Conservation (phyloP, 1,140 invertebrate species). For the Drosophila nikananu region DNA sequence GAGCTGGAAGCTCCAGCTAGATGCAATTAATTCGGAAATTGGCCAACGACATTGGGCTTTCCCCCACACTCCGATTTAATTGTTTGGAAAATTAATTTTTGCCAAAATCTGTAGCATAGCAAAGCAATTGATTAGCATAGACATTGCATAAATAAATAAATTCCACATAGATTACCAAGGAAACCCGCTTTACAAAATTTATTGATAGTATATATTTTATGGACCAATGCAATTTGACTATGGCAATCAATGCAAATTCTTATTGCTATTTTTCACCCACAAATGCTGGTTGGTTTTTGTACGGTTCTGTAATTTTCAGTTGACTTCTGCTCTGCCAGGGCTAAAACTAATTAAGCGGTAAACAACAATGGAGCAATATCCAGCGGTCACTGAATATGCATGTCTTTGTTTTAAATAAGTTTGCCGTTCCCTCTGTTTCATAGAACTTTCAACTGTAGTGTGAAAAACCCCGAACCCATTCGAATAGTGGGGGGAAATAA, state of each 20-base stretch:
- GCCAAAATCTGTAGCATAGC: not conserved
- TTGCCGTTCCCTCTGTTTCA: not conserved
- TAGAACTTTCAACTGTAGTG: slow-evolving; percentile 21
- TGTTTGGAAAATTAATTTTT: slow-evolving; percentile 76
- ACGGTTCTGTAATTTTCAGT: slow-evolving; percentile 1
- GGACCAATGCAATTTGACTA: slow-evolving; percentile 32
- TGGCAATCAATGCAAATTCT: slow-evolving; percentile 66
- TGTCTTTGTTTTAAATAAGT: slow-evolving; percentile 35
- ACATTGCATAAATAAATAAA: slow-evolving; percentile 61
- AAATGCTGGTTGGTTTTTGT: not conserved
- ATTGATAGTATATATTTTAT: slow-evolving; percentile 24
- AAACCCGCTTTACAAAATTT: not conserved
- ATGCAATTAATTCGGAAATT: slow-evolving; percentile 77
- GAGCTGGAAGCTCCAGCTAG: not conserved
- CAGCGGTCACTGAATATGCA: slow-evolving; percentile 32
- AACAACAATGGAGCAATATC: slow-evolving; percentile 41
- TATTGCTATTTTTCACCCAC: slow-evolving; percentile 7
- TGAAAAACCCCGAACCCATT: slow-evolving; percentile 24
- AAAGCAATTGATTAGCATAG: slow-evolving; percentile 57
- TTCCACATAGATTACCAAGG: slow-evolving; percentile 32
- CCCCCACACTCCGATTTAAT: slow-evolving; percentile 47
- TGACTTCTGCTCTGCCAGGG: slow-evolving; percentile 5
- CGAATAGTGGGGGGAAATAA: slow-evolving; percentile 18
- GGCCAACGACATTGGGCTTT: slow-evolving; percentile 55
- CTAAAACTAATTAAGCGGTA: slow-evolving; percentile 38